Conservation (phyloP, 2,888 invertebrate species). For the Tenodera sinensis region DNA sequence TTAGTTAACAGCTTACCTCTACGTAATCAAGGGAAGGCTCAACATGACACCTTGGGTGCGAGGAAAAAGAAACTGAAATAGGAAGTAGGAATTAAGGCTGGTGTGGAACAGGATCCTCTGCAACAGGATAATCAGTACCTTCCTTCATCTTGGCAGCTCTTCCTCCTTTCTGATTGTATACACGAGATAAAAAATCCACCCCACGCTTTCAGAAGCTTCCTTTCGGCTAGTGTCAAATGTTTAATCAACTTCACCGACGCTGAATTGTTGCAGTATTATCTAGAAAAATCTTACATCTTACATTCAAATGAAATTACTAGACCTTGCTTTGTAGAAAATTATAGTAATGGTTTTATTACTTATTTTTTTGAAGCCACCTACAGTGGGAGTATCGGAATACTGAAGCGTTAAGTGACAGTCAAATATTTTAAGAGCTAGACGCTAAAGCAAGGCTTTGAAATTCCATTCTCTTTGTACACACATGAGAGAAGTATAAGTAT, state of each 20-base stretch:
- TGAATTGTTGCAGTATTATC: no score
- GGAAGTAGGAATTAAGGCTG: not conserved
- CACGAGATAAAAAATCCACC: not conserved
- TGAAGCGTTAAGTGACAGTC: no score
- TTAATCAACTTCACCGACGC: not conserved
- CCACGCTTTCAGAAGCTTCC: not conserved
- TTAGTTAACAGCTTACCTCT: not conserved
- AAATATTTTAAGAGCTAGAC: no score
- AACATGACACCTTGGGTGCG: not conserved
- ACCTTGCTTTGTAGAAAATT: no score
- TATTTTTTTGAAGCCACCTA: no score
- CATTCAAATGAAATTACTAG: not conserved
- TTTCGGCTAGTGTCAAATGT: not conserved
- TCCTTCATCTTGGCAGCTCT: not conserved
- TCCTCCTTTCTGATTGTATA: not conserved
- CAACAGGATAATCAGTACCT: not conserved
- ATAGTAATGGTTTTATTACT: no score
- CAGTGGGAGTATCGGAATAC: no score
- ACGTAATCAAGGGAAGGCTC: not conserved
- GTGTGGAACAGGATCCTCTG: not conserved
- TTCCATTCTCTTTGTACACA: no score
- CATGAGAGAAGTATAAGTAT: no score
- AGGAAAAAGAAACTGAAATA: not conserved
- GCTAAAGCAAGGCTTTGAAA: no score
- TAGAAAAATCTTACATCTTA: not conserved